These are phyloP conservation scores for Latrodectus hesperus DNA, from an alignment of 2,888 invertebrate species.

Conservation along the genomic window DNA sequence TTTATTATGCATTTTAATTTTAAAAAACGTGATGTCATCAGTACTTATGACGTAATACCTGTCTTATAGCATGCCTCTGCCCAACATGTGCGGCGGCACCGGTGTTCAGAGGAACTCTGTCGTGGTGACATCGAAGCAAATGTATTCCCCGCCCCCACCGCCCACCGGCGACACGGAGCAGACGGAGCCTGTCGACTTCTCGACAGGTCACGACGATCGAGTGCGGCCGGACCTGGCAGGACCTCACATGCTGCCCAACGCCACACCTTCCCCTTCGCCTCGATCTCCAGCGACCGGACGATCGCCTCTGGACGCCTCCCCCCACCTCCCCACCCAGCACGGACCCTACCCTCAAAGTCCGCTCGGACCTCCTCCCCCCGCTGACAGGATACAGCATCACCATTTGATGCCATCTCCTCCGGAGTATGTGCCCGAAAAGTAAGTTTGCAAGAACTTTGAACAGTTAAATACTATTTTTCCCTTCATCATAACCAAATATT, in stretches of 20 bases:
- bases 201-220: constrained; percentile 74
- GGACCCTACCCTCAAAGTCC: constrained; percentile 42
- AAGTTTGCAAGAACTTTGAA: constrained; percentile 1
- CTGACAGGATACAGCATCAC: constrained; percentile 48
- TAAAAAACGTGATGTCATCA: no score
- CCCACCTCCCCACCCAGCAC: constrained; percentile 36
- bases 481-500: background rate
- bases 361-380: constrained; percentile 20
- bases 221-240: constrained; percentile 40
- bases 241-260: constrained; percentile 24
- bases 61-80: constrained; percentile 35
- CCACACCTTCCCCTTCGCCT: constrained; percentile 41
- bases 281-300: constrained; percentile 33
- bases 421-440: constrained; percentile 64
- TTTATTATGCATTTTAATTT: no score
- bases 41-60: background rate
- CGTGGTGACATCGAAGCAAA: constrained; percentile 49
- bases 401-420: constrained; percentile 51
- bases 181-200: constrained; percentile 84
- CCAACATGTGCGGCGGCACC: constrained; percentile 34
- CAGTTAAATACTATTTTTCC: background rate
- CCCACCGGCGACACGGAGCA: constrained; percentile 76
- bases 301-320: constrained; percentile 30
- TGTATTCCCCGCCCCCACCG: constrained; percentile 59
- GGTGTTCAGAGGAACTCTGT: constrained; percentile 60